Base-by-base conservation (phyloP, 1,140 invertebrate genomes). In the Epicauta chinensis region DNA sequence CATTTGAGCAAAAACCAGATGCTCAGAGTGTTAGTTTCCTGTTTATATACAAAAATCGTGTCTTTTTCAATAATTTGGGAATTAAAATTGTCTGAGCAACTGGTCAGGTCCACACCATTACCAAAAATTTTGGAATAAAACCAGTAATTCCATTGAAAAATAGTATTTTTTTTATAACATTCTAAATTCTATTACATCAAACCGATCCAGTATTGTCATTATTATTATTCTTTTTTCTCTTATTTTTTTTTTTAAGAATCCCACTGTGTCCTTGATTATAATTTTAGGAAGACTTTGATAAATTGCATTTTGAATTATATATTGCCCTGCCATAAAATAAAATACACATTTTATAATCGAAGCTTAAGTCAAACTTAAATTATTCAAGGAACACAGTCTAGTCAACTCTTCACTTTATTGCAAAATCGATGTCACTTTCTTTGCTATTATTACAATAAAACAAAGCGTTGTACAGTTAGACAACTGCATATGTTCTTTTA, bases 1-100 rank as follows among this genome's bases (percentile, higher is more conserved):
- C 23, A 23, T 35, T 56, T 56, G 54, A 58, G 52, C 44, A 58
- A 46, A 46, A 53, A 63, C 62, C 64, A 65, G 64, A 66, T 62
- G 65, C 62, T 67, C 62, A 61, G 57, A 52, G 49, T 56, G 59
- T 62, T 65, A 67, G 65, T 65, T 67, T 66, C 64, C 64, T 66
- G 65, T 53, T 58, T 59, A 37, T 50, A 51, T 32, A 53, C 17
- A 54, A 46, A 23, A 52, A 36, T 11, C 45, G 47, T 50, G 38
- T 40, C 4, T 5, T 23, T 23, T 5, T 23, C 7, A 5, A 5
- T 23, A 0, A 23, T 34, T 7, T 11, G 10, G 3, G 3, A 34
- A 12, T 34, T 4, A 34, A 34, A 34, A 9, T 34, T 40, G 51
- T 57, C 55, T 60, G 55, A 62, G 55, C 58, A 50, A 36, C 58